Percentiles rank a stretch among this genome's conserved stretches.
Conservation (phyloP, 2,113 vertebrate genomes). For the Nerophis ophidion region DNA sequence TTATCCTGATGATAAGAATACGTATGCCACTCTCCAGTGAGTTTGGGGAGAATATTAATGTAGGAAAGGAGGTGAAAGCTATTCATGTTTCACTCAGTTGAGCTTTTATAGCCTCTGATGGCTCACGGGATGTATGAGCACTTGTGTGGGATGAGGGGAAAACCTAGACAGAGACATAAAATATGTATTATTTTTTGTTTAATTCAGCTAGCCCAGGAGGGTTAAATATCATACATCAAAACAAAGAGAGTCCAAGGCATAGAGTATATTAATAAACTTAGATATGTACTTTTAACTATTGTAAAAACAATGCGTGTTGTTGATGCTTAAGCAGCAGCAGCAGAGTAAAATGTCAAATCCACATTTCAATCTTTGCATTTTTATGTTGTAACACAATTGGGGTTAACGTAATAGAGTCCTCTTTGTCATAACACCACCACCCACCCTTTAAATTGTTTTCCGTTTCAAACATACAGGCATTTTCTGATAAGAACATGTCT, state of each 20-base stretch:
- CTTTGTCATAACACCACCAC: background rate
- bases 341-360: conserved; percentile 20
- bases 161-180: conserved; percentile 19
- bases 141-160: conserved; percentile 6
- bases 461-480: conserved; percentile 5
- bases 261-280: too few relatives aligned
- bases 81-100: conserved; percentile 25
- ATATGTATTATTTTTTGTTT: conserved; percentile 33
- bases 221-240: conserved; percentile 38
- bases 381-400: conserved; percentile 22
- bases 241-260: background rate
- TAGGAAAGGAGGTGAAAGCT: conserved; percentile 43
- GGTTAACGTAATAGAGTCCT: conserved; percentile 19
- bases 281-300: too few relatives aligned
- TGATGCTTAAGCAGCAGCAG: too few relatives aligned
- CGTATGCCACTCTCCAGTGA: conserved; percentile 36
- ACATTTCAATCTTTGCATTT: conserved; percentile 37
- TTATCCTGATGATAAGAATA: conserved; percentile 35
- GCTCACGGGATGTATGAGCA: conserved; percentile 2
- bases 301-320: too few relatives aligned
- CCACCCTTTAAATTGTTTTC: conserved; percentile 12
- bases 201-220: conserved; percentile 26
- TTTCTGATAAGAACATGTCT: conserved; percentile 21
- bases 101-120: conserved; percentile 18
- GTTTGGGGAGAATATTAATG: conserved; percentile 36